Conservation (phyloP, 2,113 vertebrate species). For the Pheucticus melanocephalus region DNA sequence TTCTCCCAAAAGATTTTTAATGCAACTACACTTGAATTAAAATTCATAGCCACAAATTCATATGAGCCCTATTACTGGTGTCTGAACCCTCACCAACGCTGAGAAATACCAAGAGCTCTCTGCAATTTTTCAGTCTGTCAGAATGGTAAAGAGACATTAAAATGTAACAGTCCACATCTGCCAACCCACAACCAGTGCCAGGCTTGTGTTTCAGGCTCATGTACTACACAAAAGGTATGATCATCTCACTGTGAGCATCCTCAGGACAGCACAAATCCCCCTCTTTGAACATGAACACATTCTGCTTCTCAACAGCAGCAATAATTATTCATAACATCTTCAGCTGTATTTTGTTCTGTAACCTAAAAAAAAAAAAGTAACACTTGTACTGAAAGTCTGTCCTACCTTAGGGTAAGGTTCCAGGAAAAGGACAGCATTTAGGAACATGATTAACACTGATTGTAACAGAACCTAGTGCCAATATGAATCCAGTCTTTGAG, state of each 20-base stretch:
- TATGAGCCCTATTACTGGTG: background rate
- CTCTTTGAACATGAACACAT: background rate
- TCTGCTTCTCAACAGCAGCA: background rate
- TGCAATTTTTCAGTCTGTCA: background rate
- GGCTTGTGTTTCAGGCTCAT: background rate
- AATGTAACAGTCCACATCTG: background rate
- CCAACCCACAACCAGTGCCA: background rate
- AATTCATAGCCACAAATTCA: background rate
- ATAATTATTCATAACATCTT: background rate
- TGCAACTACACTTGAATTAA: background rate
- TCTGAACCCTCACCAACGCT: background rate
- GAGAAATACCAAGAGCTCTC: background rate
- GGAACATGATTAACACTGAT: fast-evolving
- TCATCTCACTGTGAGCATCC: background rate
- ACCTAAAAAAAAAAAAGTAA: background rate
- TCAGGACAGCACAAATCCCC: background rate
- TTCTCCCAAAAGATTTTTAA: background rate
- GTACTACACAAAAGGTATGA: background rate
- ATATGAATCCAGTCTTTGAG: background rate
- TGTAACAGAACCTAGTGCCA: background rate
- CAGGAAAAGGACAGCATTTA: background rate
- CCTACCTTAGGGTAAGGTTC: background rate
- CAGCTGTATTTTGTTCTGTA: background rate
- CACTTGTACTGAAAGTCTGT: background rate
- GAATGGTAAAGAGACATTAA: background rate